Percentiles rank a stretch among this genome's conserved stretches.
Conservation (phyloP, 2,888 invertebrate genomes). For the Zootermopsis nevadensis region DNA sequence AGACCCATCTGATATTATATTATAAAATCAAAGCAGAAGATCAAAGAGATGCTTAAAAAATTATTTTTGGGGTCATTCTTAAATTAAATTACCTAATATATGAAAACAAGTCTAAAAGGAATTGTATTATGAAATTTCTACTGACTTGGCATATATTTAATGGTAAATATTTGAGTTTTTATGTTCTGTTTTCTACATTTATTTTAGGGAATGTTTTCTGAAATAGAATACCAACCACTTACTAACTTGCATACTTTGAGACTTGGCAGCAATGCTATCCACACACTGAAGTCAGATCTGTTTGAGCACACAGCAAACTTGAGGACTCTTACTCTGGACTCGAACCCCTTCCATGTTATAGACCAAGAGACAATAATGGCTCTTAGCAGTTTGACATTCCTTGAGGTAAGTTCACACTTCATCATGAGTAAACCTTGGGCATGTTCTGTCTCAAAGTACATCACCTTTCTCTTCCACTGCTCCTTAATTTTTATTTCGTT, state of each 20-base stretch:
- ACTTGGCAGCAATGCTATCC: slow-evolving; percentile 77
- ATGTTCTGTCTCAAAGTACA: no score
- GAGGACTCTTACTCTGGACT: slow-evolving; percentile 74
- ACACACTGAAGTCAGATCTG: slow-evolving; percentile 75
- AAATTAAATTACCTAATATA: no score
- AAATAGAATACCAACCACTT: slow-evolving; percentile 71
- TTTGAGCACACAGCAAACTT: slow-evolving; percentile 81
- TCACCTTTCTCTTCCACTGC: no score
- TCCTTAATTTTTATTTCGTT: no score
- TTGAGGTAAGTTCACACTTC: slow-evolving; percentile 69
- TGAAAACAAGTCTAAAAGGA: no score
- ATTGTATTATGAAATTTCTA: no score
- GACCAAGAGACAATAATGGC: slow-evolving; percentile 74
- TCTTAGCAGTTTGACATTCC: slow-evolving; percentile 70
- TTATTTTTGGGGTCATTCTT: no score
- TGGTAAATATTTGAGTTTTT: slow-evolving; percentile 12
- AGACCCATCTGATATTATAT: no score
- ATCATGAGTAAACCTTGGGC: no score
- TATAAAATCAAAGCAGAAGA: no score
- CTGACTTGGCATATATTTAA: no score
- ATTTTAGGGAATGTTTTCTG: slow-evolving; percentile 67
- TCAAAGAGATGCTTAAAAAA: no score
- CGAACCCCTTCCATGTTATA: slow-evolving; percentile 79
- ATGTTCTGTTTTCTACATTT: slow-evolving; percentile 54
- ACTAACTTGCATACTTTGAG: slow-evolving; percentile 70